Base-by-base conservation (phyloP, 2,888 invertebrate genomes). In the Anarsia innoxiella region DNA sequence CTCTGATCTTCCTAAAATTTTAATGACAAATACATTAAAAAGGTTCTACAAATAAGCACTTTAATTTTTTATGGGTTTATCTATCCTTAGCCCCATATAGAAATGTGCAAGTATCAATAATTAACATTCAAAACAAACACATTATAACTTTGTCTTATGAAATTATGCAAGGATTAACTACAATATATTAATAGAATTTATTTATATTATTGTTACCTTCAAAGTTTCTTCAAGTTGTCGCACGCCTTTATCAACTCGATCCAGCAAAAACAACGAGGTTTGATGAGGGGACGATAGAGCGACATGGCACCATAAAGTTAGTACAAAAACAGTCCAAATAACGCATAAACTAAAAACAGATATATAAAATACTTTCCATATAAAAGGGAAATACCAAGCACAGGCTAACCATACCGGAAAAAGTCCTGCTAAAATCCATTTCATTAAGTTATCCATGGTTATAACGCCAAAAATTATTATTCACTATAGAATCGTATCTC, bases 221-320 rank as follows among this genome's bases (percentile, higher is more conserved):
- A 91, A 69, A 44, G 83, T 85, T 44, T 87, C 87, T 31, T 89
- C 86, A 48, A 90, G 86, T 27, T 85, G 76, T 46, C 90, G 87
- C 39, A 88, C 62, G 56, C 89, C 88, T 52, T 88, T 89, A 49
- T 89, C 85, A 13, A 88, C 82, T 55, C 86, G 87, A 51, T 89
- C 87, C 41, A 88, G 66, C 42, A 86, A 58, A 56, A 87, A 88
- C 26, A 87, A 61, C 27, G 88, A 87, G 27, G 88, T 89, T 66
- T 89, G 88, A 61, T 90, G 88, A 31, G 88, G 88, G 11, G 90
- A 88, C 12, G 90, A 90, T 23, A 91, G 68, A 41, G 88, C 84
- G 36, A 90, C 76, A 61, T 91, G 90, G 43, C 90, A 87, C 86
- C 89, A 88, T 53, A 90, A 69, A 5, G 82, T 76, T 34, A 83